Percentiles rank a stretch among this genome's conserved stretches.
phyloP scores from a whole-genome alignment of 92 coral and sea anemone genomes.

The Anthopleura xanthogrammica region DNA sequence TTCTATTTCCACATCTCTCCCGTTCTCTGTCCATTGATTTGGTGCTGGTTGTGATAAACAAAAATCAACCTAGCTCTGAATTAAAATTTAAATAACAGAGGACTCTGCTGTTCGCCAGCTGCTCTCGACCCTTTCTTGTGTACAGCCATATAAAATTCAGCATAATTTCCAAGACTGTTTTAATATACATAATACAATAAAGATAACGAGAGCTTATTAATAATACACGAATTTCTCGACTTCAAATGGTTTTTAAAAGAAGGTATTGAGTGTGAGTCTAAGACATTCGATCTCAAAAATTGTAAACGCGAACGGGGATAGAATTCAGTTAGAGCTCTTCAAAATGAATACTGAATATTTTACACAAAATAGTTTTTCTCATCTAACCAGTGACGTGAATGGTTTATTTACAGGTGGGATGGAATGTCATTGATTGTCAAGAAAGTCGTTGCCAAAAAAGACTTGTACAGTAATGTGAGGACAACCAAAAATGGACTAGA shows the following conservation, averaged over 20 bases:
- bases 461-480: background rate
- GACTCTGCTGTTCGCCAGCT: conserved; percentile 17
- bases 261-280: background rate
- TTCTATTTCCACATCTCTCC: background rate
- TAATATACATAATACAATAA: conserved; percentile 28
- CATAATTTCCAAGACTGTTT: conserved; percentile 24
- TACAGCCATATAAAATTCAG: conserved; percentile 18
- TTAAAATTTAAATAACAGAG: conserved; percentile 31
- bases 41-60: conserved; percentile 22
- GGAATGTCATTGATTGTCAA: background rate
- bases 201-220: conserved; percentile 28
- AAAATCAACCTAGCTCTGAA: conserved; percentile 11
- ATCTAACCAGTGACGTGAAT: background rate
- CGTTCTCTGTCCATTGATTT: conserved; percentile 5
- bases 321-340: background rate
- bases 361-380: background rate
- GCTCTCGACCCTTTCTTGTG: conserved; percentile 19
- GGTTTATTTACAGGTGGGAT: background rate
- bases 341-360: background rate
- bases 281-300: background rate
- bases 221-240: conserved; percentile 16
- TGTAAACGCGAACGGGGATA: background rate
- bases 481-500: background rate
- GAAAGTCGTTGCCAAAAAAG: background rate
- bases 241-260: conserved; percentile 1